These are phyloP conservation scores for Andrena dorsata DNA, from an alignment of 2,888 invertebrate genomes.

Conservation along the genomic window DNA sequence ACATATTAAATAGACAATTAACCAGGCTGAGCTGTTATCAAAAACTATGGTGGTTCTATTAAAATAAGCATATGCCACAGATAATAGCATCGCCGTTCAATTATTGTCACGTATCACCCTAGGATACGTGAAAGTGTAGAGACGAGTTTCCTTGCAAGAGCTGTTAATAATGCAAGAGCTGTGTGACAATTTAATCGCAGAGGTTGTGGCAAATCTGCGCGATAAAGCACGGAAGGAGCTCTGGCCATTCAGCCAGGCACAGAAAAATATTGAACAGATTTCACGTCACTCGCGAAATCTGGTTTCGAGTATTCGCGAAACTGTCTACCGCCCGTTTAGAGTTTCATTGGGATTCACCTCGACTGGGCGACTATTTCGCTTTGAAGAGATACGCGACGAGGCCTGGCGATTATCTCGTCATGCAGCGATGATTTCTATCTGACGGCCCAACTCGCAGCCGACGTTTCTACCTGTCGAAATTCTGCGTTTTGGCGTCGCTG, in stretches of 20 bases:
- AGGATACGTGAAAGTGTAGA: no score
- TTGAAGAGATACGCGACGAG: slow-evolving; percentile 45
- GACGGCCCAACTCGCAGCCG: not conserved
- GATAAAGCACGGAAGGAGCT: no score
- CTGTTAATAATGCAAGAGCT: no score
- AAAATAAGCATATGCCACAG: no score
- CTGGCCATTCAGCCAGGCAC: not conserved
- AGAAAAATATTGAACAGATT: slow-evolving; percentile 3
- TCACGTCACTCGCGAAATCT: not conserved
- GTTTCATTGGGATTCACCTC: slow-evolving; percentile 29
- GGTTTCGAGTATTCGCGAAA: slow-evolving; percentile 22
- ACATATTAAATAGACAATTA: not conserved
- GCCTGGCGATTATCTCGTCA: slow-evolving; percentile 50
- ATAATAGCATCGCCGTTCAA: no score
- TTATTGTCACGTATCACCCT: no score
- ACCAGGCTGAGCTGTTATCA: not conserved
- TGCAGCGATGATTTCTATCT: slow-evolving; percentile 27
- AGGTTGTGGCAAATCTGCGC: no score
- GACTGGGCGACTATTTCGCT: slow-evolving; percentile 22
- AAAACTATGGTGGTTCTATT: not conserved
- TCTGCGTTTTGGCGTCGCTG: not conserved
- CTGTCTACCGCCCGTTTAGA: slow-evolving; percentile 25
- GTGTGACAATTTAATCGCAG: no score
- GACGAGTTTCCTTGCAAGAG: no score
- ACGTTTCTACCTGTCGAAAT: slow-evolving; percentile 4